Evolutionary conservation across 2,888 invertebrate genomes (phyloP), one percentile per base, ranked within the genome.

Genomic region (Mimas tiliae): DNA sequence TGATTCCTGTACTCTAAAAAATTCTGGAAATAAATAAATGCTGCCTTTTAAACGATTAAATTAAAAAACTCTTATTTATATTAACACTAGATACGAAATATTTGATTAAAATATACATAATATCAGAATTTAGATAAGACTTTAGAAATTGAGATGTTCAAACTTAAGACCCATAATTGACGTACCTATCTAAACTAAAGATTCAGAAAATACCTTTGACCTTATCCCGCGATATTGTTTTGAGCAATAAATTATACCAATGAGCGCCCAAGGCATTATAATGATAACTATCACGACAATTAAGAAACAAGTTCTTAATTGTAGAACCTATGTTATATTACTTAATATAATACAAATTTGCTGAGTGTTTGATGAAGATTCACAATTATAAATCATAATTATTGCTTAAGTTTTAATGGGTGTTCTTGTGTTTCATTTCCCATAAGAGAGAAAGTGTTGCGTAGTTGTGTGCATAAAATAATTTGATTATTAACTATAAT

Each of bases 331-430:
- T 34, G 55, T 34, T 53, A 16, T 42, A 38, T 9, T 38, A 55
- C 38, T 34, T 34, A 38, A 38, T 55, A 42, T 19, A 42, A 42
- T 7, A 58, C 19, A 42, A 58, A 38, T 38, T 58, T 19, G 19
- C 58, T 19, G 19, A 21, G 19, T 42, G 12, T 58, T 58, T 58
- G 58, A 58, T 58, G 58, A 19, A 38, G 19, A 38, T 58, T 58
- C 38, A 38, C 42, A 58, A 58, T 58, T 58, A 58, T 42, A 58
- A 42, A 58, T 58, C 42, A 58, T 42, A 19, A 58, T 58, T 58
- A 58, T 58, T 11, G 42, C 38, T 12, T 19, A 58, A 58, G 58
- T 58, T 58, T 58, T 42, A 42, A 58, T 58, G 42, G 58, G 19
- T 58, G 58, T 58, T 58, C 58, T 58, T 42, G 58, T 58, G 42